Conservation (phyloP, 2,797 vertebrate genomes). For the Perodicticus potto region DNA sequence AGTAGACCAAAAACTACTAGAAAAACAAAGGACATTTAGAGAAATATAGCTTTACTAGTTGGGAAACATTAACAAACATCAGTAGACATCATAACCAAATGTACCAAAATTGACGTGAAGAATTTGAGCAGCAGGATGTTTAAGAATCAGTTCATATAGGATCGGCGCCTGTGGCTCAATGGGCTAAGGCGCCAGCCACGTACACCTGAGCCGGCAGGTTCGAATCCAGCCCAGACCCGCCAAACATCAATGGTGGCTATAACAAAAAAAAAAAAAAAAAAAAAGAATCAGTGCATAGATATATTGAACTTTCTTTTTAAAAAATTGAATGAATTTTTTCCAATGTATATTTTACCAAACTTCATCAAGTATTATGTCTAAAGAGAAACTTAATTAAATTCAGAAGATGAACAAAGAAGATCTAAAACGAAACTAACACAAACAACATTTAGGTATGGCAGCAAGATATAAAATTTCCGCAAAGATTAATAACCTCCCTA, state of each 20-base stretch:
- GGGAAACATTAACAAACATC: not conserved
- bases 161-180: too few relatives aligned
- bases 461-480: not conserved
- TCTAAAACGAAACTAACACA: not conserved
- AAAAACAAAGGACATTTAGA: not conserved
- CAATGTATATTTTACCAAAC: not conserved
- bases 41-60: not conserved
- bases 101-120: not conserved
- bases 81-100: not conserved
- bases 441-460: not conserved
- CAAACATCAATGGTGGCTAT: too few relatives aligned
- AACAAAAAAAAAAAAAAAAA: too few relatives aligned
- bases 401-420: not conserved
- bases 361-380: not conserved
- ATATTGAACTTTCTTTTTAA: slow-evolving; percentile 3
- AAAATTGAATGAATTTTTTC: not conserved
- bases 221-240: too few relatives aligned
- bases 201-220: too few relatives aligned
- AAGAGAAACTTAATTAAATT: not conserved
- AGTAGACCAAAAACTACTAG: not conserved
- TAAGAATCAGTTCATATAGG: not conserved
- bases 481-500: not conserved
- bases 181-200: too few relatives aligned
- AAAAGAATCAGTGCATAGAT: not conserved
- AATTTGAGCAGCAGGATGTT: not conserved